Conservation (phyloP, 2,113 vertebrate species). For the Gorsachius goisagi region DNA sequence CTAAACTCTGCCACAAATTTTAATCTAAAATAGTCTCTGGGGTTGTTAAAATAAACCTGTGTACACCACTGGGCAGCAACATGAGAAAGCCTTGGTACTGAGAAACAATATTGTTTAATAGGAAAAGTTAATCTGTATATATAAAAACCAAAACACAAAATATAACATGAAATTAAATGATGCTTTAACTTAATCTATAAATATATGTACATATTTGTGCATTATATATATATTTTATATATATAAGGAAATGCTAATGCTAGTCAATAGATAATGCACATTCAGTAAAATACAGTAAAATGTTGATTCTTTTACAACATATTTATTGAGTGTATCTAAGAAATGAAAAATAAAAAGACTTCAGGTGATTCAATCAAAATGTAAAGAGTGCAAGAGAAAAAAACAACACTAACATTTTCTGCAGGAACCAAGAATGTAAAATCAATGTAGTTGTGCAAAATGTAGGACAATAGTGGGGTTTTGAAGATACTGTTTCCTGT, state of each 20-base stretch:
- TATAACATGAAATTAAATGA: background rate
- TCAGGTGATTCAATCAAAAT: background rate
- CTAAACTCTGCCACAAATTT: background rate
- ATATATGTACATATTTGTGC: slow-evolving; percentile 35
- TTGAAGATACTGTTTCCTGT: background rate
- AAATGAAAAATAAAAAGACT: background rate
- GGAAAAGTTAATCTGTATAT: background rate
- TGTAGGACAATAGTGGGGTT: background rate
- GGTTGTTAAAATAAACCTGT: background rate
- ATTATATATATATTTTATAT: background rate
- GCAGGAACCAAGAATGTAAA: background rate
- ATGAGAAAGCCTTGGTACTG: background rate
- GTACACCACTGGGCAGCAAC: background rate
- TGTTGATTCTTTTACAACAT: background rate
- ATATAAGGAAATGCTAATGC: background rate
- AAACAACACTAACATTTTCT: background rate
- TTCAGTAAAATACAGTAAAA: background rate
- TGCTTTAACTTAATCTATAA: background rate
- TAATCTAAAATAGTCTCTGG: background rate
- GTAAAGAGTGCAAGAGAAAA: background rate
- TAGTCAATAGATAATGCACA: background rate
- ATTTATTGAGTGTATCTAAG: background rate
- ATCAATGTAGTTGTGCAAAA: background rate
- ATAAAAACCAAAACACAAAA: background rate
- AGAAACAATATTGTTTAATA: slow-evolving; percentile 28